These are phyloP conservation scores for Cardiocondyla obscurior DNA, from an alignment of 1,140 invertebrate genomes.

Conservation along the genomic window DNA sequence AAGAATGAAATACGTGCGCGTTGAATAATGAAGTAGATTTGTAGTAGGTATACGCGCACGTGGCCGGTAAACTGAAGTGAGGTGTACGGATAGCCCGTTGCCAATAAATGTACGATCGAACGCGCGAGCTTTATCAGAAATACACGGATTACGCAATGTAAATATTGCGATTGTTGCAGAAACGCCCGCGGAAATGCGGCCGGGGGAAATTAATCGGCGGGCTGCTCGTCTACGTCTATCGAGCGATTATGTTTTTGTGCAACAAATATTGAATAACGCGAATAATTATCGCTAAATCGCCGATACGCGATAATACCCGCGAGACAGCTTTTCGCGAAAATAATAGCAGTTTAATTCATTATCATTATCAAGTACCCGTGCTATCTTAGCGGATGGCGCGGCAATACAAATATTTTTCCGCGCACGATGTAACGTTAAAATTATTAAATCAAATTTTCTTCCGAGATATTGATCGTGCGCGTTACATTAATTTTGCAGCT, in stretches of 20 bases:
- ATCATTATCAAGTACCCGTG: neutral
- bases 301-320: neutral
- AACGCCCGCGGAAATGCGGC: neutral
- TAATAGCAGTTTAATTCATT: neutral
- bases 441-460: neutral
- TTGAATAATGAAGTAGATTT: constrained; percentile 8
- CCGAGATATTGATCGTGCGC: neutral
- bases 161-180: constrained; percentile 32
- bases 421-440: too few relatives aligned
- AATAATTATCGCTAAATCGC: constrained; percentile 19
- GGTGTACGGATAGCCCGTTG: neutral
- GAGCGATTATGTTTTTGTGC: constrained; percentile 16
- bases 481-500: neutral
- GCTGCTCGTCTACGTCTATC: neutral
- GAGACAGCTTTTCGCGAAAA: neutral
- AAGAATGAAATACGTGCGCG: neutral
- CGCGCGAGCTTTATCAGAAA: constrained; percentile 27
- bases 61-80: neutral
- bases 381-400: neutral
- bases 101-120: constrained; percentile 10
- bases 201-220: constrained; percentile 34
- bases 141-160: constrained; percentile 13
- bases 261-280: constrained; percentile 18
- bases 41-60: neutral
- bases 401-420: neutral